Percentiles rank a stretch among this genome's conserved stretches.
phyloP scores from a whole-genome alignment of 1,140 invertebrate genomes.

The Drosophila melanica region DNA sequence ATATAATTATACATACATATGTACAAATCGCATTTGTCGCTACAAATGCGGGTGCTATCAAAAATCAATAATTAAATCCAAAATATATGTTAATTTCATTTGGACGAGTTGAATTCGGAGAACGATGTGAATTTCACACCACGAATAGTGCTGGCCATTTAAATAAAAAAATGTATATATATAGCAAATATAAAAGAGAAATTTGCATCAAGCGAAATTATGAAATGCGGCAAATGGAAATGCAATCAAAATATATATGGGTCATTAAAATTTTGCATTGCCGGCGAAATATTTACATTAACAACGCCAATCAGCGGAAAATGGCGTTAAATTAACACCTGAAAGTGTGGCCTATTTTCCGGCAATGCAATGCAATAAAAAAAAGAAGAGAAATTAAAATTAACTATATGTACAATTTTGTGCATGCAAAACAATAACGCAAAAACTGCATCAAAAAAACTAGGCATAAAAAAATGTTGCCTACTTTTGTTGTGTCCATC shows the following conservation, averaged over 20 bases:
- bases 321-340: conserved; percentile 41
- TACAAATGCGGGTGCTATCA: background rate
- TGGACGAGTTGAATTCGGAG: background rate
- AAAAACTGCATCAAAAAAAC: conserved; percentile 31
- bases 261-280: conserved; percentile 45
- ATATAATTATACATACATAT: background rate
- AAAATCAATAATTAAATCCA: conserved; percentile 1
- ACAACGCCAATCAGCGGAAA: conserved; percentile 30
- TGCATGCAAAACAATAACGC: conserved; percentile 49
- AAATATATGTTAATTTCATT: background rate
- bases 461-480: conserved; percentile 41
- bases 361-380: conserved; percentile 15
- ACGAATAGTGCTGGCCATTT: conserved; percentile 19
- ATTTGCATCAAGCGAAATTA: conserved; percentile 10
- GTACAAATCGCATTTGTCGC: background rate
- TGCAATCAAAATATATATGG: conserved; percentile 14
- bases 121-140: conserved; percentile 11
- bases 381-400: conserved; percentile 1
- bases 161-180: conserved; percentile 8
- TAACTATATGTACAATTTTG: conserved; percentile 28
- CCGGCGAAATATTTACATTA: conserved; percentile 41
- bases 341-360: conserved; percentile 36
- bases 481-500: conserved; percentile 53
- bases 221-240: conserved; percentile 19
- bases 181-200: background rate